Evolutionary conservation across 2,113 vertebrate species (phyloP).

Genomic region (Chiloscyllium plagiosum): DNA sequence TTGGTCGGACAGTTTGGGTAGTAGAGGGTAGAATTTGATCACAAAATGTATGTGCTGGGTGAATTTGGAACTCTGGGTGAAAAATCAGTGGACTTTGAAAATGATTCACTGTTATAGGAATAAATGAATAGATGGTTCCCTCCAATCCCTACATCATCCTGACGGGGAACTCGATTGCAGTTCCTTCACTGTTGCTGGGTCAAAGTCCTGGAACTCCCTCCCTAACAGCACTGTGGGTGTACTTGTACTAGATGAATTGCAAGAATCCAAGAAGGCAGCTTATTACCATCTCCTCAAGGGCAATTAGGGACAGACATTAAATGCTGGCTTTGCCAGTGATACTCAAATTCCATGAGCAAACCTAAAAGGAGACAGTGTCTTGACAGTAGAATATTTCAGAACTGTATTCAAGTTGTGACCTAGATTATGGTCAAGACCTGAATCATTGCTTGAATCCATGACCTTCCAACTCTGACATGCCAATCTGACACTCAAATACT

Average conservation of each 20-base stretch:
- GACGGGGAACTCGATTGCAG: too few species aligned
- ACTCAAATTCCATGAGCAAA: not conserved
- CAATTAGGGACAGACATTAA: not conserved
- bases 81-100: not conserved
- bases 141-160: not conserved
- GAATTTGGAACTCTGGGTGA: not conserved
- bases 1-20: not conserved
- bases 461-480: not conserved
- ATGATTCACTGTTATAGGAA: too few species aligned
- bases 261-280: too few species aligned
- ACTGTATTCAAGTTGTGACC: not conserved
- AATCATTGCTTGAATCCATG: not conserved
- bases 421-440: not conserved
- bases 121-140: not conserved
- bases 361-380: not conserved
- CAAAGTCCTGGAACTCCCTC: not conserved
- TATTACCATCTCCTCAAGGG: not conserved
- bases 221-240: not conserved
- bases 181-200: too few species aligned
- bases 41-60: not conserved
- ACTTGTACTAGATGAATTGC: not conserved
- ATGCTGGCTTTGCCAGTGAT: not conserved
- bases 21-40: not conserved
- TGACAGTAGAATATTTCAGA: not conserved
- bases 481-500: not conserved